Conservation (phyloP, 2,797 vertebrate species). For the Calcarius lapponicus region DNA sequence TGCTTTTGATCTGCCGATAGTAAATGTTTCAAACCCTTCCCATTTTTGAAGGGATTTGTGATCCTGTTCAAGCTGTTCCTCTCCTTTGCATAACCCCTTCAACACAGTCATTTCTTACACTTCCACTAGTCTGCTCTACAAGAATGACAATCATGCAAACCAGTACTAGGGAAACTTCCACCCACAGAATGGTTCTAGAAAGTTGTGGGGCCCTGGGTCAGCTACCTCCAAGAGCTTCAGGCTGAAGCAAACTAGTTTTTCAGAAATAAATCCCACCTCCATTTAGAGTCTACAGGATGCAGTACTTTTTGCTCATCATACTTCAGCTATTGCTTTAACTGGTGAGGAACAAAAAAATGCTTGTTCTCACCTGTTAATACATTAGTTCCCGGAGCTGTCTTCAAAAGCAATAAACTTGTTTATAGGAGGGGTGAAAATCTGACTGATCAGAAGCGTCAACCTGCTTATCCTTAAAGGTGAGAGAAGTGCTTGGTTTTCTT, state of each 20-base stretch:
- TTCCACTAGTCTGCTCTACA: not conserved
- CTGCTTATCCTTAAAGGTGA: not conserved
- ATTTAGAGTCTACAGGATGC: not conserved
- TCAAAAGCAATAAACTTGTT: not conserved
- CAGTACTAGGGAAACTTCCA: not conserved
- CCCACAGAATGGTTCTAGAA: not conserved
- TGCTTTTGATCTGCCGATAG: constrained; percentile 36
- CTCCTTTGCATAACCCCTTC: not conserved
- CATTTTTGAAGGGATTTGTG: not conserved
- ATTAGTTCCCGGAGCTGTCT: not conserved
- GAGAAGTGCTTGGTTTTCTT: not conserved
- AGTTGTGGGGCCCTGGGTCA: not conserved
- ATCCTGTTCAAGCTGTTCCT: not conserved
- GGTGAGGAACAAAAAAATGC: not conserved
- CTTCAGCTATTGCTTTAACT: not conserved
- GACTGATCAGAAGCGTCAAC: not conserved
- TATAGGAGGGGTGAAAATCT: not conserved
- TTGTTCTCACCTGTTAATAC: not conserved
- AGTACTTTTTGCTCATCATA: not conserved
- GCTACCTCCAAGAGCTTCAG: not conserved
- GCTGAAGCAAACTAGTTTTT: not conserved
- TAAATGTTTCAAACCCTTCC: constrained; percentile 17
- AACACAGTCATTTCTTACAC: not conserved
- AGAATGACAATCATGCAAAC: accelerated
- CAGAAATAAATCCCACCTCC: not conserved